Base-by-base conservation (phyloP, 2,797 vertebrate species). In the Urocyon cinereoargenteus region DNA sequence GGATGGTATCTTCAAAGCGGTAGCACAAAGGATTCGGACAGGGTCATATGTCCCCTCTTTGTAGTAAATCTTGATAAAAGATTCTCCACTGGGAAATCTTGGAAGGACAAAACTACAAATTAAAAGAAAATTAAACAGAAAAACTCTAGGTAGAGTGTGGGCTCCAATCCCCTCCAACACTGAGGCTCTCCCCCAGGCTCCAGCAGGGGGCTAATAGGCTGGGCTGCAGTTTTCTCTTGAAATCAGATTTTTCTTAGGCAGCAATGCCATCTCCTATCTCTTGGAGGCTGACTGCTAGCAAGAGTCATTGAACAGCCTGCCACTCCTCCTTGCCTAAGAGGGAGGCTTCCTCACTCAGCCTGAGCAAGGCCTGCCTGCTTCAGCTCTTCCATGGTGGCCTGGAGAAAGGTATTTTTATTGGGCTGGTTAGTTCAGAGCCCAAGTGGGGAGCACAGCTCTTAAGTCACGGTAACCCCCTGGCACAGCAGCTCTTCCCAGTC, bases 301-400 rank as follows among this genome's bases (percentile, higher is more conserved):
- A 98, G 96, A 98, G 90, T 98, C 97, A 96, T 96, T 98, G 96
- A 96, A 90, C 75, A 94, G 96, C 91, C 97, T 98, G 97, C 98
- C 89, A 95, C 93, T 97, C 97, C 96, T 97, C 87, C 87, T 64
- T 93, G 90, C 97, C 36, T 14, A 96, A 95, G 91, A 94, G 77
- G 85, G 64, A 90, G 93, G 31, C 90, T 97, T 97, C 97, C 94
- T 97, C 34, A 0, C 51, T 57, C n/a, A 61, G 24, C 24, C n/a
- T 6, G 16, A 16, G 13, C 31, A 26, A 49, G 9, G 6, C 40
- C 89, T 96, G 92, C 85, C 90, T 79, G 45, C 81, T 90, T 61
- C 14, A 15, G 89, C 86, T 96, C 96, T 89, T 92, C 6, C 5
- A 1, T 9, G 18, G 15, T 94, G 94, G 83, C 84, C 94, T 14